These are phyloP conservation scores for Drosophila dives DNA, from an alignment of 2,888 invertebrate genomes.

Conservation along the genomic window DNA sequence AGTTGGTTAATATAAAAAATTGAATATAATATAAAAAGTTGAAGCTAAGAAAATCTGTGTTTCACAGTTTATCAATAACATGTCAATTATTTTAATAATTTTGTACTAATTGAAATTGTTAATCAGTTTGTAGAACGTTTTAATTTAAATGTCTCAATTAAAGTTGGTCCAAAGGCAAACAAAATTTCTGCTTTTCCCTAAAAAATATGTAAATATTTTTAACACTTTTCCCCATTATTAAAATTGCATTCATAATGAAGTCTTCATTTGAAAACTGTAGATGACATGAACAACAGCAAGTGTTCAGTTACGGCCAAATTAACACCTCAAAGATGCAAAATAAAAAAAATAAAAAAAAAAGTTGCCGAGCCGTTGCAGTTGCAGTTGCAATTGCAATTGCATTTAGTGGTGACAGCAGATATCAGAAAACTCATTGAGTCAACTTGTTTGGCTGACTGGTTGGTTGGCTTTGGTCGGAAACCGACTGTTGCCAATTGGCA, in stretches of 20 bases:
- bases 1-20: not conserved
- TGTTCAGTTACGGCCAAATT: conserved; percentile 55
- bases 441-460: conserved; percentile 62
- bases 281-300: conserved; percentile 45
- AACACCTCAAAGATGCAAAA: conserved; percentile 66
- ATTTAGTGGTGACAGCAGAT: conserved; percentile 74
- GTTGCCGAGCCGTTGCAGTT: conserved; percentile 21
- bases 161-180: not conserved
- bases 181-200: not conserved
- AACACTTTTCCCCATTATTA: not conserved
- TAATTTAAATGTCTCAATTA: not conserved
- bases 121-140: not conserved
- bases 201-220: not conserved
- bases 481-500: conserved; percentile 65
- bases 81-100: not conserved
- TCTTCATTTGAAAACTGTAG: conserved; percentile 28
- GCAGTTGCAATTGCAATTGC: conserved; percentile 50
- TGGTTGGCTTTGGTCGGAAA: conserved; percentile 21
- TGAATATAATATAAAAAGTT: no score
- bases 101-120: not conserved
- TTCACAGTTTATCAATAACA: not conserved
- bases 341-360: not conserved
- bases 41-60: not conserved
- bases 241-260: not conserved
- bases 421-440: conserved; percentile 58